A percentile compares a stretch with the other conserved stretches of the same genome.
phyloP scores from a whole-genome alignment of 2,113 vertebrate genomes.

The Cyphomyrus discorhynchus region DNA sequence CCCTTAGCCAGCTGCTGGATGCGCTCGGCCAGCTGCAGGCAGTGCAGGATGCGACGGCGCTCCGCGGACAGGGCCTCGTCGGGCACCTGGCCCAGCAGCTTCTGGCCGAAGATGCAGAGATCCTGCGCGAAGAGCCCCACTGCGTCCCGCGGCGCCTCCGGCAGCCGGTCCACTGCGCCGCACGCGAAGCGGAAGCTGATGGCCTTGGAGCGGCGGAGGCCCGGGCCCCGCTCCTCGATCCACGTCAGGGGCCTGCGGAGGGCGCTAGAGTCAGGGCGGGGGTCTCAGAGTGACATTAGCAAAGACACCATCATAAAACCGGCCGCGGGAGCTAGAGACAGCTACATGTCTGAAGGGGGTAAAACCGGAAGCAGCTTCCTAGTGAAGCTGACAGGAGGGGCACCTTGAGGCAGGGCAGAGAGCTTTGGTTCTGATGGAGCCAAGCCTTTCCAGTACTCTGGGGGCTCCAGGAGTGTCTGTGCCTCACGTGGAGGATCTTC shows the following conservation, averaged over 20 bases:
- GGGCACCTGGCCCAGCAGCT: conserved; percentile 68
- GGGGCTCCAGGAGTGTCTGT: background rate
- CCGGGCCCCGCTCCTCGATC: conserved; percentile 81
- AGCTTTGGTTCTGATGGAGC: background rate
- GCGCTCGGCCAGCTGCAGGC: conserved; percentile 68
- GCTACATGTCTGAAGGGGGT: background rate
- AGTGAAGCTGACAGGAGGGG: background rate
- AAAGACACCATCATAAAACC: background rate
- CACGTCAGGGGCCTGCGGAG: conserved; percentile 70
- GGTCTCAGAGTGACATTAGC: background rate
- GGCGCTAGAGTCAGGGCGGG: background rate
- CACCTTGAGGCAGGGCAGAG: background rate
- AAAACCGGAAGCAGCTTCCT: background rate
- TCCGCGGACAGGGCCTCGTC: conserved; percentile 66
- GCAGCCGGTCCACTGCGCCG: conserved; percentile 68
- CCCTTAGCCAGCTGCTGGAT: conserved; percentile 63
- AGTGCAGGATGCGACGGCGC: conserved; percentile 69
- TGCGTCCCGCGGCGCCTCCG: conserved; percentile 51
- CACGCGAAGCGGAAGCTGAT: conserved; percentile 78
- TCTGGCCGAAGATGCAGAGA: conserved; percentile 73
- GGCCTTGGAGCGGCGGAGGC: conserved; percentile 68
- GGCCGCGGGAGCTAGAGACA: background rate
- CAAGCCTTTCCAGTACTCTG: background rate
- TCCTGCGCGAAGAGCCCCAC: conserved; percentile 91
- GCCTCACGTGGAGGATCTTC: background rate